Conservation (phyloP, 1,140 invertebrate genomes). For the Sarcophaga bullata region DNA sequence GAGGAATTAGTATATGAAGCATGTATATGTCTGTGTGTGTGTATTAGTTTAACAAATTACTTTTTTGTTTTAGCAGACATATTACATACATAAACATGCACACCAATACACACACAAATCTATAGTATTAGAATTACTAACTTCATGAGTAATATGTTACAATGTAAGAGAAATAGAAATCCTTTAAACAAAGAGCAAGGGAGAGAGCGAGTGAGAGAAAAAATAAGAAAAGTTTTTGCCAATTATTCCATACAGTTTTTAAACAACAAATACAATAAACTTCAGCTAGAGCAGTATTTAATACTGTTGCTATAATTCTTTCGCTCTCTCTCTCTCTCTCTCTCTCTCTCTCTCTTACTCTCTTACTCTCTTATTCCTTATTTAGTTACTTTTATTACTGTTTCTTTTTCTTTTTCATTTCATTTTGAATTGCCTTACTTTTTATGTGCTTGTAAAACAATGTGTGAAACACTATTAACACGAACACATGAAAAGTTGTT, state of each 20-base stretch:
- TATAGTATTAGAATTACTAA: no score
- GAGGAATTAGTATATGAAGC: no score
- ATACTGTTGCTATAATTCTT: background rate
- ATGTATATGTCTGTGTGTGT: background rate
- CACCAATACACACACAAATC: no score
- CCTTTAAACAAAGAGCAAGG: no score
- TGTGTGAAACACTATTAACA: slow-evolving; percentile 21
- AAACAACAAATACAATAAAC: background rate
- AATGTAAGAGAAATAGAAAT: no score
- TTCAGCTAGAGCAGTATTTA: background rate
- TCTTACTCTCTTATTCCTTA: background rate
- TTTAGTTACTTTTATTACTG: background rate
- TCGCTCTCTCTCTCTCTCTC: background rate
- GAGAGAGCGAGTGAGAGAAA: background rate
- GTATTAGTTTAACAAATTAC: no score
- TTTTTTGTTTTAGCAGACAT: no score
- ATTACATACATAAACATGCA: no score
- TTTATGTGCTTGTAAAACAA: slow-evolving; percentile 7
- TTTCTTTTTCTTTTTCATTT: background rate
- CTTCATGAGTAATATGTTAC: no score
- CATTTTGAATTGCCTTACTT: background rate
- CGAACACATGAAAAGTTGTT: slow-evolving; percentile 3
- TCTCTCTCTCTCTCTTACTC: background rate
- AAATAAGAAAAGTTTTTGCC: background rate
- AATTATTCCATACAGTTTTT: background rate